Conservation (phyloP, 64 coral and sea anemone genomes). For the Porites lutea region DNA sequence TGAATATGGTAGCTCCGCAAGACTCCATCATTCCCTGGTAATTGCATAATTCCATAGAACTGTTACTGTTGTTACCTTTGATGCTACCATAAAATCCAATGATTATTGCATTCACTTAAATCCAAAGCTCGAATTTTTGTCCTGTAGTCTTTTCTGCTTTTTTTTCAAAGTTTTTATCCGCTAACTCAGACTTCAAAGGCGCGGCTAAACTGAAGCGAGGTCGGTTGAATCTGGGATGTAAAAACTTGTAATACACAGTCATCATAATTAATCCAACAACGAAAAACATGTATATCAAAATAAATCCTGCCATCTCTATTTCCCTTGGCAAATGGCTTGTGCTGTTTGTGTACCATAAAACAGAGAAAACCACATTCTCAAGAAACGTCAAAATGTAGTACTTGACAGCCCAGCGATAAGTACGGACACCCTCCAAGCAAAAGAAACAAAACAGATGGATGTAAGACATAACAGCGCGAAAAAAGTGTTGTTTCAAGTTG, state of each 20-base stretch:
- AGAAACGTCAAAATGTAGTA: slow-evolving; percentile 72
- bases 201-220: slow-evolving; percentile 41
- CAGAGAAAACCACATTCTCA: slow-evolving; percentile 70
- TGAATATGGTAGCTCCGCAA: too few species aligned
- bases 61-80: too few species aligned
- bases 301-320: slow-evolving; percentile 80
- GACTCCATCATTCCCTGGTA: too few species aligned
- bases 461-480: slow-evolving; percentile 76
- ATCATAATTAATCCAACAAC: slow-evolving; percentile 70
- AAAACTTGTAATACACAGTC: slow-evolving; percentile 72
- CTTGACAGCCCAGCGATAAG: slow-evolving; percentile 70
- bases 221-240: slow-evolving; percentile 82
- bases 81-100: too few species aligned
- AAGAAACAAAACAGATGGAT: slow-evolving; percentile 95
- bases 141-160: background rate
- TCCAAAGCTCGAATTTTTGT: slow-evolving; percentile 18
- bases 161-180: background rate
- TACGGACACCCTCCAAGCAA: slow-evolving; percentile 60
- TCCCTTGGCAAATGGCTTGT: slow-evolving; percentile 46
- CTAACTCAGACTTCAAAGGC: slow-evolving; percentile 28
- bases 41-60: too few species aligned
- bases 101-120: background rate
- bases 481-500: slow-evolving; percentile 64
- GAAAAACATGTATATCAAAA: slow-evolving; percentile 76
- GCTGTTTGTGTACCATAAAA: slow-evolving; percentile 79